Evolutionary conservation across 2,888 invertebrate species (phyloP).

Genomic region (Graphium colonna): DNA sequence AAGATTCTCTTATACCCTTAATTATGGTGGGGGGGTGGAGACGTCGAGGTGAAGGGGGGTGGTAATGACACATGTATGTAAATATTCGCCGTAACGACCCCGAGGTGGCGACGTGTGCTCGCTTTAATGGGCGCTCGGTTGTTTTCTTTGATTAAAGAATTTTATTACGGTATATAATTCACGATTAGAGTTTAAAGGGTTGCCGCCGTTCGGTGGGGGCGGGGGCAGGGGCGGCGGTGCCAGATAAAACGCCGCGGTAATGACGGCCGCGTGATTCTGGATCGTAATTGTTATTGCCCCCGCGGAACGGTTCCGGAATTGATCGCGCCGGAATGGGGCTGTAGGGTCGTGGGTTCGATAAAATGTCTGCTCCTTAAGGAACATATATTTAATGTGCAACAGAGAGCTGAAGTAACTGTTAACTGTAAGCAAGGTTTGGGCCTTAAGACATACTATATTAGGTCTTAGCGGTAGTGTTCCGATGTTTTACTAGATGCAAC

Average conservation of each 20-base stretch:
- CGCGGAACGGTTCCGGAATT: constrained; percentile 33
- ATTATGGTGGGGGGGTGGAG: constrained; percentile 67
- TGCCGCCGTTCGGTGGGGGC: constrained; percentile 27
- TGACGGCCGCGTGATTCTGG: constrained; percentile 74
- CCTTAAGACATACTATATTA: too few relatives aligned
- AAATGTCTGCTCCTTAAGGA: not conserved
- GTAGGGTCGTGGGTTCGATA: too few relatives aligned
- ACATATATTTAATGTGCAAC: too few relatives aligned
- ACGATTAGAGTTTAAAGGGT: constrained; percentile 78
- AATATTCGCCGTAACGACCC: constrained; percentile 75
- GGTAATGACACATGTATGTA: constrained; percentile 80
- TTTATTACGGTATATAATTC: constrained; percentile 78
- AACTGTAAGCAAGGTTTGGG: too few relatives aligned
- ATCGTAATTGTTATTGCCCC: constrained; percentile 70
- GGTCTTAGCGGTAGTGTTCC: too few relatives aligned
- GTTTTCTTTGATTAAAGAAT: constrained; percentile 81
- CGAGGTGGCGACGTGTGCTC: constrained; percentile 74
- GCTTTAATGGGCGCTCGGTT: constrained; percentile 73
- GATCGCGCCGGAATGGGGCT: constrained; percentile 27
- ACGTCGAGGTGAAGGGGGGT: constrained; percentile 29
- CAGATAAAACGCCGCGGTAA: constrained; percentile 72
- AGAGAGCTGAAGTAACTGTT: too few relatives aligned
- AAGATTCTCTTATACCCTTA: constrained; percentile 80
- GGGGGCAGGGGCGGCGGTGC: constrained; percentile 49
- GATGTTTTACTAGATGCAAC: too few relatives aligned